These are phyloP conservation scores for Pygoscelis antarcticus DNA, from an alignment of 2,113 vertebrate genomes.

Conservation along the genomic window DNA sequence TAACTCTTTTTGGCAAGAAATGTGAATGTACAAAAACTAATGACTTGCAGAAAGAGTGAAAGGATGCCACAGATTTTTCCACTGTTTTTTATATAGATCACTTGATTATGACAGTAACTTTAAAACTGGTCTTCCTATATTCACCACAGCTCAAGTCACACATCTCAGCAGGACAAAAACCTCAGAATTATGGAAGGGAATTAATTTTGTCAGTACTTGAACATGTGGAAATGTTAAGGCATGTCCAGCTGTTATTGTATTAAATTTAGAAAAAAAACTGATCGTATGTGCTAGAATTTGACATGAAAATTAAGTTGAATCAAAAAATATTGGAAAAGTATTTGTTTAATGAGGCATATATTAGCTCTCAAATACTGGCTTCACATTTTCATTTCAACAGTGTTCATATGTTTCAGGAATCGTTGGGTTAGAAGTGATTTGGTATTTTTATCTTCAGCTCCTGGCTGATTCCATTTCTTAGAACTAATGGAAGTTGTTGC, in stretches of 20 bases:
- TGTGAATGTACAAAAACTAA: background rate
- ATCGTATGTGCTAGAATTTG: background rate
- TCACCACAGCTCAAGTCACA: background rate
- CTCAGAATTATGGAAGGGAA: background rate
- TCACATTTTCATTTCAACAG: conserved; percentile 4
- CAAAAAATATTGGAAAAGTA: conserved; percentile 16
- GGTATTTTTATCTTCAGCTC: conserved; percentile 27
- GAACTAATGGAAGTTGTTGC: background rate
- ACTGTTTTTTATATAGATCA: background rate
- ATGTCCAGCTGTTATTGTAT: background rate
- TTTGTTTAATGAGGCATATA: background rate
- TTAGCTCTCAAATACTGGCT: background rate
- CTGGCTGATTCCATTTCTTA: background rate
- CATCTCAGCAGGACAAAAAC: background rate
- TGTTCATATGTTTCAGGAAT: background rate
- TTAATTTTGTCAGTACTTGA: background rate
- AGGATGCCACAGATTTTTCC: background rate
- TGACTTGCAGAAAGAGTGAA: background rate
- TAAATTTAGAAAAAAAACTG: background rate
- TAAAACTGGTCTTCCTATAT: background rate
- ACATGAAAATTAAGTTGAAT: background rate
- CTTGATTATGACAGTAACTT: background rate
- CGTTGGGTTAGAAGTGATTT: background rate
- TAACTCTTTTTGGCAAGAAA: background rate
- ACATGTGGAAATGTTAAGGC: background rate